phyloP scores from a whole-genome alignment of 2,797 vertebrate genomes.

The Momotus momota region DNA sequence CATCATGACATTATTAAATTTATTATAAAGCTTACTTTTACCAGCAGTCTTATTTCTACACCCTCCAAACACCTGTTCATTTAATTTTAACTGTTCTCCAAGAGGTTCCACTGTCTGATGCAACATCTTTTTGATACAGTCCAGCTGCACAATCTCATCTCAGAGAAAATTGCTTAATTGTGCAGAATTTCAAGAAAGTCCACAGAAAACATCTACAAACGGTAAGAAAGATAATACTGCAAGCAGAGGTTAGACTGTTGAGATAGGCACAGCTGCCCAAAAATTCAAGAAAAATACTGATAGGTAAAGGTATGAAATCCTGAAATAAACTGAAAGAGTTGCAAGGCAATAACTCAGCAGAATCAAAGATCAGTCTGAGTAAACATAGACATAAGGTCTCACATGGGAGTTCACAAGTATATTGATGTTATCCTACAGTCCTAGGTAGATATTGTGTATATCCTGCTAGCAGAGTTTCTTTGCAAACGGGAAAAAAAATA shows the following conservation, averaged over 20 bases:
- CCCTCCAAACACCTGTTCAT: background rate
- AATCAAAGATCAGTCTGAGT: background rate
- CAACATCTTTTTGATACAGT: background rate
- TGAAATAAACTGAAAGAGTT: background rate
- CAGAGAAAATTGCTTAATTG: background rate
- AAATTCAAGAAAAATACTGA: background rate
- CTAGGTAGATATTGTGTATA: background rate
- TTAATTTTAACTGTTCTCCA: background rate
- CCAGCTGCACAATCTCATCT: accelerated
- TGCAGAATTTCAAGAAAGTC: background rate
- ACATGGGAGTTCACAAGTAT: accelerated
- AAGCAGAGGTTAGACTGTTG: background rate
- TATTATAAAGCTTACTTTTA: background rate
- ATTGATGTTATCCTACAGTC: background rate
- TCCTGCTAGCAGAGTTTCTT: background rate
- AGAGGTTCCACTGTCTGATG: background rate
- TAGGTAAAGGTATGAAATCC: background rate
- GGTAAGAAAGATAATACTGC: background rate
- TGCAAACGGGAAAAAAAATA: background rate
- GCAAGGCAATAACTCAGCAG: background rate
- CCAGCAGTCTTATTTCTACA: background rate
- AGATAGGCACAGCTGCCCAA: background rate
- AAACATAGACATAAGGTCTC: background rate
- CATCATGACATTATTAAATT: background rate
- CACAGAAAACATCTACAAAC: background rate